Evolutionary conservation across 1,140 invertebrate genomes (phyloP), one percentile per base, ranked within the genome.

Genomic region (Polypedilum vanderplanki): DNA sequence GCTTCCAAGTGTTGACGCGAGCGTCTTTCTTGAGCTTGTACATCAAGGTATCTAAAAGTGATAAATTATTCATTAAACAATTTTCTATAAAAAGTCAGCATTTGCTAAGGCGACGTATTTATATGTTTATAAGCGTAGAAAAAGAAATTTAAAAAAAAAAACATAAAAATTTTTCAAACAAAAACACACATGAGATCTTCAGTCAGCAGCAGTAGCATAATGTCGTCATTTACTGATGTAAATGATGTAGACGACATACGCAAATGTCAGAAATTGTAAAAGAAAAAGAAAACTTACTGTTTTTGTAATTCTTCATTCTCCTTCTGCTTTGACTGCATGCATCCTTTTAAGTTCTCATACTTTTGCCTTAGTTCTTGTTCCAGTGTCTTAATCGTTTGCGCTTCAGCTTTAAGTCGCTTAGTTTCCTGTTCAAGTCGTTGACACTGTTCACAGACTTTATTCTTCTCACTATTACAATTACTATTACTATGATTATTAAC

Each of bases 351-450:
- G 17, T 80, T 83, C 17, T 83, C 81, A 10, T 96, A 87, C 84
- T 96, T 94, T 80, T 90, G 88, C 78, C 91, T 85, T 76, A 96
- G 84, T 76, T 97, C 94, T 81, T 93, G 91, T 83, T 97, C 94
- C 78, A 87, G 86, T 81, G 93, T 91, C 80, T 91, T 87, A 81
- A 88, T 90, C 41, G 86, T 85, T 78, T 90, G 89, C 75, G 96
- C 86, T 81, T 96, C 94, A 76, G 87, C 84, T 80, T 93, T 92
- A 78, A 95, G 85, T 79, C 91, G 87, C 83, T 94, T 95, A 15
- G 94, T 84, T 79, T 96, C 93, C 74, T 86, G 82, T 79, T 90
- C 88, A 10, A 90, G 83, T 78, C 86, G 87, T 22, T 80, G 76
- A 73, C 81, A 83, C 4, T 80, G 78, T 74, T 83, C 81, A 67